Evolutionary conservation across 2,113 vertebrate genomes (phyloP).

Genomic region (Paratilapia polleni): DNA sequence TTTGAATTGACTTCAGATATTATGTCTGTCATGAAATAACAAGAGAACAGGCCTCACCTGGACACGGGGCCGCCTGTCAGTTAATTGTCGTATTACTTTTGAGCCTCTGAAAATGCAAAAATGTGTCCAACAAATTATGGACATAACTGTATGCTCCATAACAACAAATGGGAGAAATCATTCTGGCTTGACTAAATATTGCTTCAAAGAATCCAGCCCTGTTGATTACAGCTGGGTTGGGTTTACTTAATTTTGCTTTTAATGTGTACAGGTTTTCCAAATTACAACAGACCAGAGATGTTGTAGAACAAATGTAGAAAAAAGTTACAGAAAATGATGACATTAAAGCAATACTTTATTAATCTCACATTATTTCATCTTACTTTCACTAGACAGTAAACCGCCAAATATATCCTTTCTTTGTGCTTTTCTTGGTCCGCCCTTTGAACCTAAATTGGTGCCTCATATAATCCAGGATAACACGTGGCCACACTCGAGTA

Average conservation of each 20-base stretch:
- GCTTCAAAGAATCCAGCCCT: too few relatives aligned
- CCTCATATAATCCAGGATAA: constrained; percentile 68
- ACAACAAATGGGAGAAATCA: too few relatives aligned
- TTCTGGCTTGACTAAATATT: too few relatives aligned
- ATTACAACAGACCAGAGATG: not conserved
- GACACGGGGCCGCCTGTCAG: not conserved
- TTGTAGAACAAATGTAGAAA: not conserved
- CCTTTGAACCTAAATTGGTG: constrained; percentile 71
- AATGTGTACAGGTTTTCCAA: not conserved
- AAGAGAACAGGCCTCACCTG: not conserved
- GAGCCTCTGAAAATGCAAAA: too few relatives aligned
- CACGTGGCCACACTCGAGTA: constrained; percentile 50
- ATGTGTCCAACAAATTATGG: too few relatives aligned
- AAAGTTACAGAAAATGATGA: not conserved
- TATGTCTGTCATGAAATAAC: not conserved
- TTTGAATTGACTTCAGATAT: not conserved
- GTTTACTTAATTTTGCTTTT: not conserved
- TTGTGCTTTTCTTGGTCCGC: constrained; percentile 69
- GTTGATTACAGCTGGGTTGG: not conserved
- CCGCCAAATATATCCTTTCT: not conserved
- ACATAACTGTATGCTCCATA: not conserved
- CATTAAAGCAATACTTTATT: constrained; percentile 35
- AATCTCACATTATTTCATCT: not conserved
- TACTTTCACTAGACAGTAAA: constrained; percentile 9
- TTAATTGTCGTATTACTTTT: too few relatives aligned